phyloP scores from a whole-genome alignment of 2,113 vertebrate genomes.

The Pristiophorus japonicus region DNA sequence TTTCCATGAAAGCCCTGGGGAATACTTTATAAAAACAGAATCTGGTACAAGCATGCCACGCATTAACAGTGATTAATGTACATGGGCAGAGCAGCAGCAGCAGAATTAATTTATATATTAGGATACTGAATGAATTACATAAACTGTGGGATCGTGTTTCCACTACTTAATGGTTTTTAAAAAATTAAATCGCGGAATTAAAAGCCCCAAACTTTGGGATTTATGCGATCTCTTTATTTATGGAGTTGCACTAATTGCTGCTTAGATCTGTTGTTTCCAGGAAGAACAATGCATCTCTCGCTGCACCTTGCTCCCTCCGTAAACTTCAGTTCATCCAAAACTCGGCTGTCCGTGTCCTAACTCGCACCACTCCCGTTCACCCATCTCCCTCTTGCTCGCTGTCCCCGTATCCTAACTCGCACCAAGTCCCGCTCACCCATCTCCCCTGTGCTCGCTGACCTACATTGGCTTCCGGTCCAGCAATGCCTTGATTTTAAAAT shows the following conservation, averaged over 20 bases:
- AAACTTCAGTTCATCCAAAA: not conserved
- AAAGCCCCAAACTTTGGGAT: not conserved
- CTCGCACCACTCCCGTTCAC: not conserved
- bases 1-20: not conserved
- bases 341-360: not conserved
- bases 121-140: not conserved
- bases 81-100: not conserved
- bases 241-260: not conserved
- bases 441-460: not conserved
- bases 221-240: not conserved
- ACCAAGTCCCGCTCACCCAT: not conserved
- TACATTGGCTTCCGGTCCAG: not conserved
- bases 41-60: not conserved
- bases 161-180: not conserved
- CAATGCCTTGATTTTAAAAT: not conserved
- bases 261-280: not conserved
- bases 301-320: not conserved
- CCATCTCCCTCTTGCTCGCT: too few species aligned
- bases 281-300: not conserved
- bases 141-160: not conserved
- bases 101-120: not conserved
- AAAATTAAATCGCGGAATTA: not conserved
- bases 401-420: not conserved
- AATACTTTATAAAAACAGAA: not conserved
- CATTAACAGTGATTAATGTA: conserved; percentile 28